Conservation (phyloP, 92 coral and sea anemone species). For the Epizoanthus illoricatus region DNA sequence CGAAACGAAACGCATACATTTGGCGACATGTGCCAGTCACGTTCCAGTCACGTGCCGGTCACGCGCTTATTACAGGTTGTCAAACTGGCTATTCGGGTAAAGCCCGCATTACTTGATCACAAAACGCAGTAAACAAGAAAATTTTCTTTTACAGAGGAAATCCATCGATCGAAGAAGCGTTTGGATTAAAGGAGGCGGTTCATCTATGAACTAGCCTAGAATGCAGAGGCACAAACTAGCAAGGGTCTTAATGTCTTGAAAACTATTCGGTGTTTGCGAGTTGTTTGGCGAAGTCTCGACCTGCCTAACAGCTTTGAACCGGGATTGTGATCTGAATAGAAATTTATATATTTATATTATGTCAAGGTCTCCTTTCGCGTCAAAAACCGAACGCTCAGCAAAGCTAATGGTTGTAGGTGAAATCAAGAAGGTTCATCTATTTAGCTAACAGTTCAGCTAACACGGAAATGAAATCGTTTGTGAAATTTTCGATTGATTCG, state of each 20-base stretch:
- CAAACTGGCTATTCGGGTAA: constrained; percentile 31
- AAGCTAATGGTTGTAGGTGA: background rate
- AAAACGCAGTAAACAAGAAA: background rate
- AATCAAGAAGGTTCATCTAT: background rate
- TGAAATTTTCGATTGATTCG: constrained; percentile 48
- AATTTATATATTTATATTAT: background rate
- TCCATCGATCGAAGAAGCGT: background rate
- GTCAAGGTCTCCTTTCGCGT: too few relatives aligned
- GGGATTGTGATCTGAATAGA: background rate
- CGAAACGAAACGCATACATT: too few relatives aligned
- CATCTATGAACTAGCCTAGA: background rate
- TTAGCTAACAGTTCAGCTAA: background rate
- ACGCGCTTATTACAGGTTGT: too few relatives aligned
- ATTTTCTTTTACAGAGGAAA: constrained; percentile 2
- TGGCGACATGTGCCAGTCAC: too few relatives aligned
- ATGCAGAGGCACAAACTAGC: constrained; percentile 9
- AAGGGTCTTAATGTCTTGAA: background rate
- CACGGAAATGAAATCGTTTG: constrained; percentile 28
- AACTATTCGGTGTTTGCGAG: background rate
- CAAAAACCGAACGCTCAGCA: background rate
- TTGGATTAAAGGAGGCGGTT: constrained; percentile 32
- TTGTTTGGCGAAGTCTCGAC: background rate
- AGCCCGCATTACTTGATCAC: constrained; percentile 39
- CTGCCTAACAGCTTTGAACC: background rate
- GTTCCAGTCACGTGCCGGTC: too few relatives aligned